Conservation (phyloP, 2,888 invertebrate species). For the Petrolisthes cinctipes region DNA sequence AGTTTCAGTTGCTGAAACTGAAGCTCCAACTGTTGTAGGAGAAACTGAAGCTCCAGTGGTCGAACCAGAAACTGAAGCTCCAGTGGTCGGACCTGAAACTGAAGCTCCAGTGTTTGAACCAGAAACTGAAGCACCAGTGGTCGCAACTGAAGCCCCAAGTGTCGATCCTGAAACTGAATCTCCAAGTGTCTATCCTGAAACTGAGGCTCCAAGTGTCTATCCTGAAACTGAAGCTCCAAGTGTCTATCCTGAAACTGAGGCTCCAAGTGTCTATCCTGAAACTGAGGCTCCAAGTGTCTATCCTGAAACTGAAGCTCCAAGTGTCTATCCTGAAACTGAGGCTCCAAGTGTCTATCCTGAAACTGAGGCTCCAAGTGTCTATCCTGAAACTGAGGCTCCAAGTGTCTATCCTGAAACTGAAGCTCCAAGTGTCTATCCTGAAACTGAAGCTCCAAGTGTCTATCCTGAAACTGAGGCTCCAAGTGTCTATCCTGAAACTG, state of each 20-base stretch:
- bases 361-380: not conserved
- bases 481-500: not conserved
- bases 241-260: not conserved
- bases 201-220: conserved; percentile 7
- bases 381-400: not conserved
- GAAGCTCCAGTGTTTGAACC: not conserved
- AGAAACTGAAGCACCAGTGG: too few relatives aligned
- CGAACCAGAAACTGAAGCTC: not conserved
- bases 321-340: too few relatives aligned
- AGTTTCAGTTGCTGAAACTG: not conserved
- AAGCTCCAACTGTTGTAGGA: not conserved
- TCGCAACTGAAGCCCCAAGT: too few relatives aligned
- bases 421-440: conserved; percentile 34
- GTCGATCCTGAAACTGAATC: too few relatives aligned
- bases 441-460: conserved; percentile 55
- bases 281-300: not conserved
- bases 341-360: not conserved
- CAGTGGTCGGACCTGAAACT: not conserved
- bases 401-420: not conserved
- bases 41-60: conserved; percentile 9
- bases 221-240: not conserved
- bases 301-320: conserved; percentile 57
- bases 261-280: not conserved
- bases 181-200: too few relatives aligned
- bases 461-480: conserved; percentile 23